These are phyloP conservation scores for Oriolus oriolus DNA, from an alignment of 2,113 vertebrate species.

Conservation along the genomic window DNA sequence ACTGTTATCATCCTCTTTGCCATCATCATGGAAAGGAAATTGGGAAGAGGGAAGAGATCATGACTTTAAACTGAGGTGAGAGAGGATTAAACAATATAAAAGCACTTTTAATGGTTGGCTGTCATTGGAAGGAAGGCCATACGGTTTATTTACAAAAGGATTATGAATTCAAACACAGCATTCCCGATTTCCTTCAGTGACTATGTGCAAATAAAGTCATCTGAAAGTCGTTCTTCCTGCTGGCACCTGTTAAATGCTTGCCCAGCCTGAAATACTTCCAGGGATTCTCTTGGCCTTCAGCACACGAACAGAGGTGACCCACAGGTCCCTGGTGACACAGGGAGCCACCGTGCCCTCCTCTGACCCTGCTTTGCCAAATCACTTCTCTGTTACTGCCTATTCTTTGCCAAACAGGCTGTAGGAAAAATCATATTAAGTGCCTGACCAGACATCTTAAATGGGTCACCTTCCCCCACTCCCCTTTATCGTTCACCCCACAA, in stretches of 20 bases:
- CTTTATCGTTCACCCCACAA: neutral
- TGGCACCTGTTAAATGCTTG: neutral
- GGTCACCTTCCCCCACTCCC: neutral
- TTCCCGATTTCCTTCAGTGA: neutral
- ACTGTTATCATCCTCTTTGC: neutral
- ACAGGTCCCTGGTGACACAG: neutral
- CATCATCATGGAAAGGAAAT: neutral
- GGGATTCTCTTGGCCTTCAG: neutral
- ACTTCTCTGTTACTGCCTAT: neutral
- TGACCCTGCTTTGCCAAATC: neutral
- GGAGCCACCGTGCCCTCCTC: neutral
- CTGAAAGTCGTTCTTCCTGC: neutral
- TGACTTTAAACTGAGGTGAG: neutral
- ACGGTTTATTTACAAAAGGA: neutral
- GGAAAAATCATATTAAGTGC: neutral
- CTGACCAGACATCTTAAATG: neutral
- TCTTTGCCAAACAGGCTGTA: neutral
- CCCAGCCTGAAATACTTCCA: neutral
- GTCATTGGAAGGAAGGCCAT: neutral
- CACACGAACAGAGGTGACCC: neutral
- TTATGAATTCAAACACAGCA: neutral
- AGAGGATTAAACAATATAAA: neutral
- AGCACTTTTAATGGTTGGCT: neutral
- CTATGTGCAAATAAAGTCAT: neutral
- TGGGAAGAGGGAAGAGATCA: neutral